Evolutionary conservation across 2,888 invertebrate genomes (phyloP).

Genomic region (Sclerodermus sp.): DNA sequence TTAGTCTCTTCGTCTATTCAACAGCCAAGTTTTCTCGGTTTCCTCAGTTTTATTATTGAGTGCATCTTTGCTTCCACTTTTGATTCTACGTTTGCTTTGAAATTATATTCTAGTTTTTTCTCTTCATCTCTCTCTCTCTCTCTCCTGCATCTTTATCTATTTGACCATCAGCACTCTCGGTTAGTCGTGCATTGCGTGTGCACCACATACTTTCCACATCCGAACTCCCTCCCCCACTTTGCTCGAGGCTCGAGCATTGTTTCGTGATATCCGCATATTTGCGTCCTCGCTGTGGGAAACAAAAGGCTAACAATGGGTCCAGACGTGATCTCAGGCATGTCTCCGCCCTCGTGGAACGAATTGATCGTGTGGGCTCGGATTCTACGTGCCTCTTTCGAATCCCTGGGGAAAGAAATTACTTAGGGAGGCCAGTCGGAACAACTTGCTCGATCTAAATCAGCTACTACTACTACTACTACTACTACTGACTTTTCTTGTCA

Average conservation of each 20-base stretch:
- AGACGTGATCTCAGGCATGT: constrained; percentile 28
- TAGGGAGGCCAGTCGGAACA: too few relatives aligned
- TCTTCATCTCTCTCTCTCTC: neutral
- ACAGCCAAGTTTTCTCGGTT: neutral
- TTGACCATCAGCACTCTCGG: constrained; percentile 2
- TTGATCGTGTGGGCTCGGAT: too few relatives aligned
- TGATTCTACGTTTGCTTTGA: constrained; percentile 3
- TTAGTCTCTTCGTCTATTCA: neutral
- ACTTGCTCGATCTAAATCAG: too few relatives aligned
- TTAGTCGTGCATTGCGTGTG: constrained; percentile 5
- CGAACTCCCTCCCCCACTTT: constrained; percentile 24
- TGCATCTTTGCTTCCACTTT: neutral
- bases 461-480: too few relatives aligned
- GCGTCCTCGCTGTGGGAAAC: constrained; percentile 8
- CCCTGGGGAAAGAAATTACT: too few relatives aligned
- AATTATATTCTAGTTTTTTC: constrained; percentile 3
- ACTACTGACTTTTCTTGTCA: too few relatives aligned
- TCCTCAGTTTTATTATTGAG: too few relatives aligned
- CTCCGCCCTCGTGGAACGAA: constrained; percentile 12
- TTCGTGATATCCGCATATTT: constrained; percentile 33
- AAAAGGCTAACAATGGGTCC: constrained; percentile 30
- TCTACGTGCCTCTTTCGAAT: too few relatives aligned
- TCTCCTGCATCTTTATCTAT: neutral
- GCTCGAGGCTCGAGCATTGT: constrained; percentile 44
- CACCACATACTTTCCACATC: constrained; percentile 9